These are phyloP conservation scores for Myiagra hebetior DNA, from an alignment of 2,113 vertebrate genomes.

Conservation along the genomic window DNA sequence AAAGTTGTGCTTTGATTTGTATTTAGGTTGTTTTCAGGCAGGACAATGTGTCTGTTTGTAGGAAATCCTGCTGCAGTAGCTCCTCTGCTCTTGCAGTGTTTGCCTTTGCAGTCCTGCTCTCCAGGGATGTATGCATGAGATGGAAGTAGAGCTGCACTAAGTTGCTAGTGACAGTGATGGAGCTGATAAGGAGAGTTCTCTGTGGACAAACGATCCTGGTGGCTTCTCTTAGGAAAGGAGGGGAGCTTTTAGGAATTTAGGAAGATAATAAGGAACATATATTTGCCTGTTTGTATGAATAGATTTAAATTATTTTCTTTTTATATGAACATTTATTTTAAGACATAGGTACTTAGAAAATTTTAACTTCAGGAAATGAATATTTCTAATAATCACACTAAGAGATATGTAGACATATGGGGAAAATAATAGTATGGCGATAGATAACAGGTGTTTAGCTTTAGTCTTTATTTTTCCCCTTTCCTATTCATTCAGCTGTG, in stretches of 20 bases:
- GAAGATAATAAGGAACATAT: background rate
- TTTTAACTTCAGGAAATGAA: background rate
- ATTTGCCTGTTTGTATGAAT: background rate
- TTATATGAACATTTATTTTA: background rate
- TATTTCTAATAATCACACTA: background rate
- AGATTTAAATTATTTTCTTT: background rate
- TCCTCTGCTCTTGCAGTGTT: background rate
- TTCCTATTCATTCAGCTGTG: background rate
- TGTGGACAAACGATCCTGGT: background rate
- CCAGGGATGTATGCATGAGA: background rate
- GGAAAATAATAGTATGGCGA: background rate
- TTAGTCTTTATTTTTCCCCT: background rate
- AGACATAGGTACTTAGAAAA: background rate
- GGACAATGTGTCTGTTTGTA: background rate
- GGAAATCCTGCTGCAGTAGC: background rate
- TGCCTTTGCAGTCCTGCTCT: background rate
- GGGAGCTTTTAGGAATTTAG: background rate
- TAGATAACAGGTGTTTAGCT: background rate
- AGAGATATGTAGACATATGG: background rate
- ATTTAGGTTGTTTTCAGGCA: background rate
- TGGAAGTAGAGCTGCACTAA: background rate
- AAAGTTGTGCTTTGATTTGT: background rate
- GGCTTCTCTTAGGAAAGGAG: background rate
- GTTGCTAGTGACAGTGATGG: background rate
- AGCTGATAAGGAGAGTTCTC: background rate